These are phyloP conservation scores for Drepana arcuata DNA, from an alignment of 1,140 invertebrate genomes.

Conservation along the genomic window DNA sequence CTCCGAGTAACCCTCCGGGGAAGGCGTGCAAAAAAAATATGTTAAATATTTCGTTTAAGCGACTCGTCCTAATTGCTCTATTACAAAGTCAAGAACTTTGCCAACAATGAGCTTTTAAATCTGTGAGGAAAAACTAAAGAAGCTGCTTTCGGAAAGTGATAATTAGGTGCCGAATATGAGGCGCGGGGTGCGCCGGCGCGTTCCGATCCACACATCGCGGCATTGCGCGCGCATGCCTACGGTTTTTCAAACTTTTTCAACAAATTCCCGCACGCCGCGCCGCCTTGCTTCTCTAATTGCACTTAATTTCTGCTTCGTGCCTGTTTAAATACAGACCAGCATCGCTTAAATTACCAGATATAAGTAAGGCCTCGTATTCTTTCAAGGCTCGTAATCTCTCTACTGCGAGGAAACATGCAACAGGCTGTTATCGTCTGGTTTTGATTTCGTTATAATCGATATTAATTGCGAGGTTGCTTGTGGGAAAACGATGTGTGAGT, in stretches of 20 bases:
- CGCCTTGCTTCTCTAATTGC: conserved; percentile 42
- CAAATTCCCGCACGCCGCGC: conserved; percentile 42
- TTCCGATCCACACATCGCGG: conserved; percentile 38
- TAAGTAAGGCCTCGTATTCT: conserved; percentile 5
- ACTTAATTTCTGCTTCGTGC: conserved; percentile 55
- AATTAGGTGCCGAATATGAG: conserved; percentile 7
- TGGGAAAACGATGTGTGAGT: too few species aligned
- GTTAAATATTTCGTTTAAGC: too few species aligned
- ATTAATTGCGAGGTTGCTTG: too few species aligned
- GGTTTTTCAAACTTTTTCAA: conserved; percentile 32
- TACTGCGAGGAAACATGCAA: conserved; percentile 1
- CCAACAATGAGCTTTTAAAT: too few species aligned
- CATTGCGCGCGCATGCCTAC: conserved; percentile 34
- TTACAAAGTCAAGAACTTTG: too few species aligned
- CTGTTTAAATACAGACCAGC: conserved; percentile 38
- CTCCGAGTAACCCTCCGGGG: too few species aligned
- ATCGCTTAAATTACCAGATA: conserved; percentile 24
- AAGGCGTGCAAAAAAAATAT: too few species aligned
- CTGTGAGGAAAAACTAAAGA: too few species aligned
- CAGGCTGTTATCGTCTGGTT: conserved; percentile 5
- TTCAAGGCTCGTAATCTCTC: conserved; percentile 8
- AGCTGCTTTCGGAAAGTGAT: conserved; percentile 10
- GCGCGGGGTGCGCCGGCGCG: conserved; percentile 17
- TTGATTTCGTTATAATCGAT: not conserved
- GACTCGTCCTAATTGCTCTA: too few species aligned